Percentiles rank a stretch among this genome's conserved stretches.
Evolutionary conservation across 2,113 vertebrate species (phyloP).

Genomic region (Cynocephalus volans): DNA sequence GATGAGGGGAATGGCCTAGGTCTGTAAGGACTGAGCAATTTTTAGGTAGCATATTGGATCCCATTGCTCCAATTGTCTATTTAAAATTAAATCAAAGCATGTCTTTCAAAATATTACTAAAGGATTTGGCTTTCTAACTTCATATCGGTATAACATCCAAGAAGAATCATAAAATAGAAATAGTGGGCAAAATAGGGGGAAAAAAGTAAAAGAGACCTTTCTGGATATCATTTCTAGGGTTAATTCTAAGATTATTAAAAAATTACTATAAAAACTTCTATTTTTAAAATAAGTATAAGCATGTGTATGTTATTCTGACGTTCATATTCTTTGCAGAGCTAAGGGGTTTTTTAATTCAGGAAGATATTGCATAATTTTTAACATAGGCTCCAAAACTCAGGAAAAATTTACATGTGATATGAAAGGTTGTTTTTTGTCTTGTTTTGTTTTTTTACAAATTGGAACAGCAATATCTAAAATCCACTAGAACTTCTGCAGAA

Average conservation of each 20-base stretch:
- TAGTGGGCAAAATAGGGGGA: neutral
- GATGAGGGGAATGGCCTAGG: neutral
- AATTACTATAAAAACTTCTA: conserved; percentile 30
- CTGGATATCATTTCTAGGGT: neutral
- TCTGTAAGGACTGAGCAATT: neutral
- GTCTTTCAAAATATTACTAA: conserved; percentile 48
- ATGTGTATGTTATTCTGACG: neutral
- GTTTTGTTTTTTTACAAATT: conserved; percentile 4
- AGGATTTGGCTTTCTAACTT: neutral
- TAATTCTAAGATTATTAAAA: conserved; percentile 55
- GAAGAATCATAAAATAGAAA: neutral
- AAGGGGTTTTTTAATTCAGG: neutral
- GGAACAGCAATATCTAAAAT: neutral
- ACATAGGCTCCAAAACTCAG: neutral
- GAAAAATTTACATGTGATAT: neutral
- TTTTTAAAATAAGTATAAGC: neutral
- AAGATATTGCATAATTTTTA: conserved; percentile 12
- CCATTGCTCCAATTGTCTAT: neutral
- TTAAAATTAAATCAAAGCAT: neutral
- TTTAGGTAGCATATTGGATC: neutral
- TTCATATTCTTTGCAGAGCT: neutral
- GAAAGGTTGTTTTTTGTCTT: neutral
- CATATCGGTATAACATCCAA: neutral
- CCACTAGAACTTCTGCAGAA: neutral
- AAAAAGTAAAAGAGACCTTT: neutral